phyloP scores from a whole-genome alignment of 2,888 invertebrate species.

The Panopea generosa region DNA sequence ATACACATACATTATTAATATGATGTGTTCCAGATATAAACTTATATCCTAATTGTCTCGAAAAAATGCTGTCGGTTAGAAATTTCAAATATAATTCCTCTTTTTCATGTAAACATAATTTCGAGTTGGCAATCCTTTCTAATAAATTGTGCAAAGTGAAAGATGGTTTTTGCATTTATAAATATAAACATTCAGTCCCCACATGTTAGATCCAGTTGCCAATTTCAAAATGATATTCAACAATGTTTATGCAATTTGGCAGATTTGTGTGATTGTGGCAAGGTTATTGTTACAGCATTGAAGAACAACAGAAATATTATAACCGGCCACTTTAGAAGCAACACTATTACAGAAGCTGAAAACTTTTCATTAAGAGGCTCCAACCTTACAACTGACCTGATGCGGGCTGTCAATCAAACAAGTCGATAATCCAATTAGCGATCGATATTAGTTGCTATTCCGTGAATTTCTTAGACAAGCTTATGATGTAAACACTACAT shows the following conservation, averaged over 20 bases:
- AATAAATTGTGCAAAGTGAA: conserved; percentile 57
- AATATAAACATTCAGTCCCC: conserved; percentile 38
- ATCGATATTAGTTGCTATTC: no score
- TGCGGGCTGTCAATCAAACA: no score
- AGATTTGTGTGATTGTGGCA: conserved; percentile 13
- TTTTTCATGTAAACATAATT: conserved; percentile 55
- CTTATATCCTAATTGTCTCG: conserved; percentile 56
- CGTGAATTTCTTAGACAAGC: no score
- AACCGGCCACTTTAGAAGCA: no score
- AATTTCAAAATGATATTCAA: conserved; percentile 49
- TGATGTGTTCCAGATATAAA: conserved; percentile 60
- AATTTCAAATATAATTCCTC: conserved; percentile 56
- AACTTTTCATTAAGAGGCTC: no score
- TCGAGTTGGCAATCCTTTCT: conserved; percentile 50
- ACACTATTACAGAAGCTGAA: no score
- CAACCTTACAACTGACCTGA: no score
- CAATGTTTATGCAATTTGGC: conserved; percentile 40
- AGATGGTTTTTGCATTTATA: conserved; percentile 37
- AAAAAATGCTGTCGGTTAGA: conserved; percentile 44
- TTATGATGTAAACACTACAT: no score
- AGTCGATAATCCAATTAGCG: no score
- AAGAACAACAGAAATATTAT: no score
- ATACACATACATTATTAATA: conserved; percentile 19
- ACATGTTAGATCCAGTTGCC: conserved; percentile 25
- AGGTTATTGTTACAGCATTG: background rate